These are phyloP conservation scores for Heliconius nattereri DNA, from an alignment of 1,140 invertebrate genomes.

Conservation along the genomic window DNA sequence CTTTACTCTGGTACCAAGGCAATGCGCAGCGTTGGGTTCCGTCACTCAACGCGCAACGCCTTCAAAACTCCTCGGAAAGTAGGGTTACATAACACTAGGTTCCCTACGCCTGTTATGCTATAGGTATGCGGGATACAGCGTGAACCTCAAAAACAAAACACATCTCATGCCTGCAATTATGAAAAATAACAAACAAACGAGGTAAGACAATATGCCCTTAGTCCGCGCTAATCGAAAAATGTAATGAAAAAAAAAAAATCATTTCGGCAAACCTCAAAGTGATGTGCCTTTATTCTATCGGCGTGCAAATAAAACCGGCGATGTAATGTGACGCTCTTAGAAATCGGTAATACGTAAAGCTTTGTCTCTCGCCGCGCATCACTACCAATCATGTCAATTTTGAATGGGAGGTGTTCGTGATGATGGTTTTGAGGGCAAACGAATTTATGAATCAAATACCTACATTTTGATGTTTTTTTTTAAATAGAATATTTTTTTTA, in stretches of 20 bases:
- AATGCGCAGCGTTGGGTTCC: too few species aligned
- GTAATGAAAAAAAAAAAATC: constrained; percentile 34
- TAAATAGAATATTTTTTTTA: too few species aligned
- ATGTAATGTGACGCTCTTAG: constrained; percentile 58
- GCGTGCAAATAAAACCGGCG: constrained; percentile 47
- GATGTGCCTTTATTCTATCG: constrained; percentile 35
- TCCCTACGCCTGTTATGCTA: neutral
- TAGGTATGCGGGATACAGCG: too few species aligned
- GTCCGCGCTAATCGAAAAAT: constrained; percentile 19
- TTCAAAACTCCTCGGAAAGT: too few species aligned
- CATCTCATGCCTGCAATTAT: neutral
- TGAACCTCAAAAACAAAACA: too few species aligned
- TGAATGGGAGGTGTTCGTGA: constrained; percentile 38
- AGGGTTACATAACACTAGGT: neutral
- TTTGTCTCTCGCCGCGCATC: constrained; percentile 54
- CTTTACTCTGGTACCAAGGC: too few species aligned
- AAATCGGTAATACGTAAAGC: constrained; percentile 54
- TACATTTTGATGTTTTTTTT: neutral
- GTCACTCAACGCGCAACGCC: too few species aligned
- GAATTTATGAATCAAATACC: neutral
- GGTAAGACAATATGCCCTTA: constrained; percentile 5
- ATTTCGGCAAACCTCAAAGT: constrained; percentile 42
- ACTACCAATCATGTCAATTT: constrained; percentile 58
- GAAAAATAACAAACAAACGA: neutral
- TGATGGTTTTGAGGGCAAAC: neutral